Percentiles rank a stretch among this genome's conserved stretches.
These are phyloP conservation scores for Philopotamus ludificatus DNA, from an alignment of 1,140 invertebrate genomes.

Conservation along the genomic window DNA sequence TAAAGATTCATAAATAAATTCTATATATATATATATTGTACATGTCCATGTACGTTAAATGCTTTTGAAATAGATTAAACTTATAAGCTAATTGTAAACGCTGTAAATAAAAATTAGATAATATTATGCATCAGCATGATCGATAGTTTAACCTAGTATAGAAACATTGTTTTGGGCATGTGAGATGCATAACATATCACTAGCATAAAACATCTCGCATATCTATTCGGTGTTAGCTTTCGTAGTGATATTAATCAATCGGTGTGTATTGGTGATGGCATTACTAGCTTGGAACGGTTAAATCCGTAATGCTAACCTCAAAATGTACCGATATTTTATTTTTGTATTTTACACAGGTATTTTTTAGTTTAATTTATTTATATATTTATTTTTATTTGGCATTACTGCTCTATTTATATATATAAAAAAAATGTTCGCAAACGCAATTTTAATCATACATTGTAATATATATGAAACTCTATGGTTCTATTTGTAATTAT, in stretches of 20 bases:
- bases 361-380: slow-evolving; percentile 13
- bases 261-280: slow-evolving; percentile 16
- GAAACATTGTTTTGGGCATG: slow-evolving; percentile 34
- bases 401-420: slow-evolving; percentile 38
- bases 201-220: slow-evolving; percentile 19
- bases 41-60: slow-evolving; percentile 2
- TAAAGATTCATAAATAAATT: too few species aligned
- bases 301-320: background rate
- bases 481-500: too few species aligned
- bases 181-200: slow-evolving; percentile 20
- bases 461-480: too few species aligned
- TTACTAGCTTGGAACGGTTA: slow-evolving; percentile 7
- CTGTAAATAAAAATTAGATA: slow-evolving; percentile 31
- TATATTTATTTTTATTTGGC: slow-evolving; percentile 19
- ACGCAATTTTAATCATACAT: too few species aligned
- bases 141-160: slow-evolving; percentile 36
- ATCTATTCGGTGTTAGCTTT: slow-evolving; percentile 36
- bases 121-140: slow-evolving; percentile 38
- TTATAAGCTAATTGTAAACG: slow-evolving; percentile 34
- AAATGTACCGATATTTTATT: slow-evolving; percentile 19
- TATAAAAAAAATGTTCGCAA: too few species aligned
- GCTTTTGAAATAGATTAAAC: slow-evolving; percentile 21
- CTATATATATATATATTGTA: background rate
- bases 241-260: slow-evolving; percentile 34
- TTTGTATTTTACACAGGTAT: slow-evolving; percentile 34